Evolutionary conservation across 2,113 vertebrate genomes (phyloP).

Genomic region (Syngnathus scovelli): DNA sequence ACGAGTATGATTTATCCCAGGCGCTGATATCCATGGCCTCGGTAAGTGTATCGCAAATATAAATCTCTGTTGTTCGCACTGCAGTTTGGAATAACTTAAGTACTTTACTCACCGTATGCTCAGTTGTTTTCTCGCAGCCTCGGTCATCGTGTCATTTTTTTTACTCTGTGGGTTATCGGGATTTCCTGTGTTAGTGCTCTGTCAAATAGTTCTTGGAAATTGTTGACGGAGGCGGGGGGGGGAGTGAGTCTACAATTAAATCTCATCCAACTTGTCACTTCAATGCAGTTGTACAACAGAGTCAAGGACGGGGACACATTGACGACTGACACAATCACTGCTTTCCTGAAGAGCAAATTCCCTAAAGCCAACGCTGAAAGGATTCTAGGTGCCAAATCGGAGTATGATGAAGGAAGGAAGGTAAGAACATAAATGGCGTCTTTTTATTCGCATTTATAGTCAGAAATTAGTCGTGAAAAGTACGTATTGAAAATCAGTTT

Average conservation of each 20-base stretch:
- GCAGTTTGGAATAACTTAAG: slow-evolving; percentile 23
- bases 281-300: slow-evolving; percentile 80
- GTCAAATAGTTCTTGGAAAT: slow-evolving; percentile 27
- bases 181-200: slow-evolving; percentile 24
- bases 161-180: slow-evolving; percentile 27
- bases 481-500: not conserved
- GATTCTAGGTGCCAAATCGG: slow-evolving; percentile 76
- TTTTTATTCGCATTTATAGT: not conserved
- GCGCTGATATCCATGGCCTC: slow-evolving; percentile 79
- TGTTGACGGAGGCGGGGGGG: slow-evolving; percentile 27
- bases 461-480: not conserved
- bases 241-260: slow-evolving; percentile 28
- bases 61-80: slow-evolving; percentile 44
- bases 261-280: slow-evolving; percentile 35
- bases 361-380: slow-evolving; percentile 74
- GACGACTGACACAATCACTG: slow-evolving; percentile 73
- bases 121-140: slow-evolving; percentile 28
- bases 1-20: slow-evolving; percentile 79
- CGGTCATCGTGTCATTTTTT: slow-evolving; percentile 30
- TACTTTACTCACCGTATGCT: slow-evolving; percentile 10
- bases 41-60: slow-evolving; percentile 72
- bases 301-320: slow-evolving; percentile 69
- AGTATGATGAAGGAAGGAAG: slow-evolving; percentile 80
- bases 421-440: slow-evolving; percentile 51
- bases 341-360: slow-evolving; percentile 76